Evolutionary conservation across 2,888 invertebrate species (phyloP).

Genomic region (Eupithecia exiguata): DNA sequence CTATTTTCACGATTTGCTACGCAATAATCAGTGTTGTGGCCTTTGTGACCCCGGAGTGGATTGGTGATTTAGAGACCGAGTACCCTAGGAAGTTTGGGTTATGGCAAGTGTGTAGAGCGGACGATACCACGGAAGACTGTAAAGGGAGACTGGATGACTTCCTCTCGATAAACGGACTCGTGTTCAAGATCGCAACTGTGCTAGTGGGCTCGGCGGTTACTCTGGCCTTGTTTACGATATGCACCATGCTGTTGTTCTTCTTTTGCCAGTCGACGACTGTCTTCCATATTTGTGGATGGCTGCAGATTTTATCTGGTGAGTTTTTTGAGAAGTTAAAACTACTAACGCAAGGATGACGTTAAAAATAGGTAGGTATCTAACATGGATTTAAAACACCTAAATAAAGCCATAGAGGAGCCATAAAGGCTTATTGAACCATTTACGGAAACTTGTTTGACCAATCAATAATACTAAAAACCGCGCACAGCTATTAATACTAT

Average conservation of each 20-base stretch:
- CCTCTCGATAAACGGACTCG: constrained; percentile 90
- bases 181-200: constrained; percentile 94
- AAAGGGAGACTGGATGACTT: constrained; percentile 93
- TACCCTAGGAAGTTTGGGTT: constrained; percentile 96
- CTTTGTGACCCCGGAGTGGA: constrained; percentile 97
- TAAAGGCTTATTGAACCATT: neutral
- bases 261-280: constrained; percentile 96
- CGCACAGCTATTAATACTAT: no score
- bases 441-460: neutral
- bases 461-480: no score
- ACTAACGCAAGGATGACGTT: neutral
- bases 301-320: constrained; percentile 97
- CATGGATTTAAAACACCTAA: neutral
- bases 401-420: neutral
- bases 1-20: constrained; percentile 98
- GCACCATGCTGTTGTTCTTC: constrained; percentile 95
- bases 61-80: constrained; percentile 92
- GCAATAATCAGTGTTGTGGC: constrained; percentile 97
- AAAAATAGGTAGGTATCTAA: no score
- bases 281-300: constrained; percentile 96
- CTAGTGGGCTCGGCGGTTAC: constrained; percentile 94
- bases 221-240: constrained; percentile 93
- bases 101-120: constrained; percentile 93
- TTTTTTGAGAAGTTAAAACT: constrained; percentile 37
- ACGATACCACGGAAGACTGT: constrained; percentile 91